Evolutionary conservation across 2,888 invertebrate species (phyloP), one percentile per base, ranked within the genome.

Genomic region (Drosophila nigricruria): DNA sequence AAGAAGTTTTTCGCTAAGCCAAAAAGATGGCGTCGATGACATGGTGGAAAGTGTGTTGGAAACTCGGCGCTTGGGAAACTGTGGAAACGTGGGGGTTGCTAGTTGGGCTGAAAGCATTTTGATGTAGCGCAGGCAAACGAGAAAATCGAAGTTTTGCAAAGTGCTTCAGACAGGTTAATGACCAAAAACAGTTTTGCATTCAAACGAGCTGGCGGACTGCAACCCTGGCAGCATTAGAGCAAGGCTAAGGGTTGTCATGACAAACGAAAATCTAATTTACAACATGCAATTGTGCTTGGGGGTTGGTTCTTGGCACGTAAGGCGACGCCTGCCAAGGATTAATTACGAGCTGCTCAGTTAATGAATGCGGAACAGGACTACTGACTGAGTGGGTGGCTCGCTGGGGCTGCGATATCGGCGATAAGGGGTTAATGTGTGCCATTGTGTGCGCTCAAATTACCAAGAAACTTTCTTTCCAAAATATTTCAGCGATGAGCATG

Each of bases 101-200:
- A 71, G 25, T 14, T 14, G 43, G 43, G 59, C 68, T 85, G 89
- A 89, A 85, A 85, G 89, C 85, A 85, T 85, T 85, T 81, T 49
- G 64, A 71, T 85, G 89, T 85, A 67, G 53, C 18, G 36, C 53
- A 25, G 27, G 54, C 54, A n/a, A 32, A 20, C 6, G 38, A 25
- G 36, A 50, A 65, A 71, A 60, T 63, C 68, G 77, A 77, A 72
- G 56, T 74, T 73, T 73, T 73, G 73, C 89, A 85, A 85, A 88
- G 89, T 85, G 89, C 89, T 82, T 73, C 70, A 81, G 82, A 83
- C 89, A 89, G 89, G 86, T 87, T 87, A 87, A 87, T 89, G 87
- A 87, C 90, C 87, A 87, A 88, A 76, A 77, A 66, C 83, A 77
- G 90, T 87, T 87, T 87, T 87, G 87, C 88, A 87, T 87, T 87